Base-by-base conservation (phyloP, 2,113 vertebrate genomes). In the Carassius carassius region DNA sequence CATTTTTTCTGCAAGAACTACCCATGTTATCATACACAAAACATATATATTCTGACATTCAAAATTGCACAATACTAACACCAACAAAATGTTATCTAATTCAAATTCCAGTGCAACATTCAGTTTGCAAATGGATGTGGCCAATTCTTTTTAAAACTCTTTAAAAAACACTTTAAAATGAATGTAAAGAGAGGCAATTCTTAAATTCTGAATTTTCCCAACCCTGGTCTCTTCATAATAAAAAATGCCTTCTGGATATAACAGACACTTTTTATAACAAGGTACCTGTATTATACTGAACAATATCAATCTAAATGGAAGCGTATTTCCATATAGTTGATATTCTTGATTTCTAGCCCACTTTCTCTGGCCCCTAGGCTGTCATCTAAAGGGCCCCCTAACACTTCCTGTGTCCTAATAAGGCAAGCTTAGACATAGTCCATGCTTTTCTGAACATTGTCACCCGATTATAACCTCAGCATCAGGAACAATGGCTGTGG, bases 401-500 rank as follows among this genome's bases (percentile, higher is more conserved):
- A 44, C 54, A 23, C 8, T 73, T 54, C 70, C 78, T 69, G 75
- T 41, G 17, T 81, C 78, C 16, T 76, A 29, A 82, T 62, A 78
- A 51, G 32, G 54, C 80, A 77, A 63, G 73, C 73, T 82, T 69
- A 56, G 29, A 17, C 47, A 54, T 2, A 56, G 16, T 3, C 73
- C 21, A 19, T 37, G 49, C 70, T 84, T 86, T 84, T 80, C 21
- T 79, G 32, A 23, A 13, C 23, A 54, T 51, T 86, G 81, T 86
- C 62, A 78, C 51, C 17, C 25, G 51, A 76, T 67, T 80, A 70
- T 37, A 81, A 78, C 74, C 69, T 77, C 51, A n/a, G 51, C 76
- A 74, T 63, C 49, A 54, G 60, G 51, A 63, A 84, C 81, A 81
- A 88, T 86, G 86, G 84, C 63, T 7, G 35, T 60, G 67, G 16